Percentiles rank a stretch among this genome's conserved stretches.
Evolutionary conservation across 2,797 vertebrate species (phyloP).

Genomic region (Periparus ater): DNA sequence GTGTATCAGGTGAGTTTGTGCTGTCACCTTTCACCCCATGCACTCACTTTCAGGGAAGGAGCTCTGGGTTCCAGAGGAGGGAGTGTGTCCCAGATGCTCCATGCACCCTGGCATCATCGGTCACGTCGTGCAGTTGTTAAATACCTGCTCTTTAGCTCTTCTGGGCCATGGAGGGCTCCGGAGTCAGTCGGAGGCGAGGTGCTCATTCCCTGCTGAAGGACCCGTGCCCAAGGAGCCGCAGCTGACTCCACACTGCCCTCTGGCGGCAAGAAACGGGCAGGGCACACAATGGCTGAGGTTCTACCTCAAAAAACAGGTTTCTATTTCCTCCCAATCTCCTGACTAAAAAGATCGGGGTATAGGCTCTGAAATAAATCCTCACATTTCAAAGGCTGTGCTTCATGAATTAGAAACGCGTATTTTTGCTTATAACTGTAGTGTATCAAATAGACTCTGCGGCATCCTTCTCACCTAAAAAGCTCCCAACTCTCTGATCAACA

Average conservation of each 20-base stretch:
- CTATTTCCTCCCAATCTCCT: background rate
- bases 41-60: background rate
- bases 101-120: background rate
- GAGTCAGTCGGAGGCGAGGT: background rate
- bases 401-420: background rate
- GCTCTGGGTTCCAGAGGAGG: background rate
- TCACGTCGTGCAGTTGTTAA: background rate
- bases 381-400: background rate
- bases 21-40: background rate
- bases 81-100: background rate
- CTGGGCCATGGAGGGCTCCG: background rate
- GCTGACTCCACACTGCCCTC: background rate
- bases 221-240: background rate
- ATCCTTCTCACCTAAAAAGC: background rate
- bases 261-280: background rate
- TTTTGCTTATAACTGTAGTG: background rate
- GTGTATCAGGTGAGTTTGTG: fast-evolving
- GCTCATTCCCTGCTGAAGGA: background rate
- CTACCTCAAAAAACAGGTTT: background rate
- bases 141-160: background rate
- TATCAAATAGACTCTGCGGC: background rate
- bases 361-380: background rate
- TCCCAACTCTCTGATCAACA: background rate
- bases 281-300: background rate
- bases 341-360: background rate